Conservation (phyloP, 1,140 invertebrate genomes). For the Metaphire vulgaris region DNA sequence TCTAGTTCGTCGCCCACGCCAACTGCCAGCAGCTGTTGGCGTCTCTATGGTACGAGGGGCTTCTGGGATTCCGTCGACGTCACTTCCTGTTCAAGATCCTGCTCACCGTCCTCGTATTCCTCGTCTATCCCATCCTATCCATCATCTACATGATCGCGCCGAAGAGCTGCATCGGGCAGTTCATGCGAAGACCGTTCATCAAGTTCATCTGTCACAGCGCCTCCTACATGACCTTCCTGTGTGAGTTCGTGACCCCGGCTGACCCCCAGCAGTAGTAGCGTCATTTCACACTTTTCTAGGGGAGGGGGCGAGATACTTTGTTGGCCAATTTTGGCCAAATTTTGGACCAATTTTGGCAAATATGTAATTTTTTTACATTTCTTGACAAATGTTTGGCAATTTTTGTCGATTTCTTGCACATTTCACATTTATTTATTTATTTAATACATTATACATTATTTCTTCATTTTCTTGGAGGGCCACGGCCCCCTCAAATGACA, state of each 20-base stretch:
- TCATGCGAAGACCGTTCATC: conserved; percentile 94
- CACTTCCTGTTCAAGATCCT: conserved; percentile 78
- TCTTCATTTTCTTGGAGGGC: no score
- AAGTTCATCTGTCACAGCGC: conserved; percentile 98
- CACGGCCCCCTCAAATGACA: no score
- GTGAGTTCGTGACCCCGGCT: conserved; percentile 64
- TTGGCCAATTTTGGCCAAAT: no score
- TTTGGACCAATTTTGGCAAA: no score
- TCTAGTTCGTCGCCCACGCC: conserved; percentile 97
- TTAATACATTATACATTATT: no score
- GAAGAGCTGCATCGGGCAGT: conserved; percentile 80
- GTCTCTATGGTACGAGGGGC: conserved; percentile 96
- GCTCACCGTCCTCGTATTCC: conserved; percentile 84
- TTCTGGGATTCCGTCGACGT: conserved; percentile 91
- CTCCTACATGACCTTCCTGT: conserved; percentile 93
- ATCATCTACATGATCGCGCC: conserved; percentile 87
- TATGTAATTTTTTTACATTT: no score
- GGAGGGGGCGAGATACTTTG: no score
- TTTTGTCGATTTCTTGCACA: no score
- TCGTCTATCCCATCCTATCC: conserved; percentile 88
- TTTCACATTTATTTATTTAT: no score
- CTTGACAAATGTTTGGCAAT: no score
- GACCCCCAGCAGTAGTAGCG: no score
- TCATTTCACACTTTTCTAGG: no score
- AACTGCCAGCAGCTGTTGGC: conserved; percentile 96